Evolutionary conservation across 37 sponge, comb jelly and placozoan species (phyloP).

Genomic region (Theonella swinhoei): DNA sequence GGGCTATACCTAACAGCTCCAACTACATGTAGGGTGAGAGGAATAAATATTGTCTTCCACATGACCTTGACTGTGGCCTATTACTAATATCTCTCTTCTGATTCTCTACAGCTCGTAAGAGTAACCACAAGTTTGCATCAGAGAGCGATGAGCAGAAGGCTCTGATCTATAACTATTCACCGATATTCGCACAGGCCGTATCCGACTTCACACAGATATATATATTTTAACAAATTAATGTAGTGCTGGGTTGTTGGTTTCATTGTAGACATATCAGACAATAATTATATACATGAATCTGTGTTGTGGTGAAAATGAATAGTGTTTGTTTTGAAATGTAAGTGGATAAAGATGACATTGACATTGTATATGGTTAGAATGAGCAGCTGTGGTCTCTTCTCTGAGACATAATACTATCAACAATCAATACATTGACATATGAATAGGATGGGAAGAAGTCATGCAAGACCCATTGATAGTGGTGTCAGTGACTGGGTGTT

Average conservation of each 20-base stretch:
- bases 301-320: background rate
- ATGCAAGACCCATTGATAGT: background rate
- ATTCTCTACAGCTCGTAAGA: constrained; percentile 77
- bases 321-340: background rate
- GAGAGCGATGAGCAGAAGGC: constrained; percentile 42
- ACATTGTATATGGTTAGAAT: too few relatives aligned
- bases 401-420: background rate
- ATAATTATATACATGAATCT: background rate
- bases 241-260: background rate
- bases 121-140: constrained; percentile 65
- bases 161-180: constrained; percentile 82
- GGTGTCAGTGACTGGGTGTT: too few relatives aligned
- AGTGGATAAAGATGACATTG: background rate
- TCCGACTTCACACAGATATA: constrained; percentile 68
- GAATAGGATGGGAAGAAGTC: background rate
- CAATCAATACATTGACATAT: background rate
- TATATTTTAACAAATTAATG: constrained; percentile 16
- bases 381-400: too few relatives aligned
- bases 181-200: constrained; percentile 57
- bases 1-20: too few relatives aligned
- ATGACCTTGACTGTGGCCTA: too few relatives aligned
- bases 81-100: too few relatives aligned
- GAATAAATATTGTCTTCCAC: too few relatives aligned
- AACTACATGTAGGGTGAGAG: background rate
- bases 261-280: too few relatives aligned